Percentiles rank a stretch among this genome's conserved stretches.
These are phyloP conservation scores for Melanchra persicariae DNA, from an alignment of 2,888 invertebrate genomes.

Conservation along the genomic window DNA sequence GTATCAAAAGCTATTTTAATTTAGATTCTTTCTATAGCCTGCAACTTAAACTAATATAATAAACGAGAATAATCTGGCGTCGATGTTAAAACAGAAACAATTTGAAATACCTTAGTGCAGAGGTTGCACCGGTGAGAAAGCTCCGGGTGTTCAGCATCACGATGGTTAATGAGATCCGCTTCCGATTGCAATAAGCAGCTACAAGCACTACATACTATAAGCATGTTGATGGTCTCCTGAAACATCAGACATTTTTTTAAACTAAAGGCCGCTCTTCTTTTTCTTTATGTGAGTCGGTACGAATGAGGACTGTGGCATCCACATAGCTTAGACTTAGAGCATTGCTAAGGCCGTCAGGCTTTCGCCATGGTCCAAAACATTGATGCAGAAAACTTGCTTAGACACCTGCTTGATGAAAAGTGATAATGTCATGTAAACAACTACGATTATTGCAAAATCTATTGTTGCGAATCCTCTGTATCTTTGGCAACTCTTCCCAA, in stretches of 20 bases:
- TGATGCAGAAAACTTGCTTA: too few relatives aligned
- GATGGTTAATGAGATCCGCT: slow-evolving; percentile 80
- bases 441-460: too few relatives aligned
- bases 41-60: neutral
- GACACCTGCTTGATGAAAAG: too few relatives aligned
- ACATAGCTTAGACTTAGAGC: neutral
- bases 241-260: slow-evolving; percentile 25
- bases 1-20: neutral
- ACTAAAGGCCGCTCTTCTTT: too few relatives aligned
- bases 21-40: too few relatives aligned
- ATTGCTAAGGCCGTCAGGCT: neutral
- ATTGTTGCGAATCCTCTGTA: too few relatives aligned
- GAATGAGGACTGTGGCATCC: neutral
- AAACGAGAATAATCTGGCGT: neutral
- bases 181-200: slow-evolving; percentile 79
- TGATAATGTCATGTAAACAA: too few relatives aligned
- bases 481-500: too few relatives aligned
- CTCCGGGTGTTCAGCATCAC: slow-evolving; percentile 86
- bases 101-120: slow-evolving; percentile 84
- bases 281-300: neutral
- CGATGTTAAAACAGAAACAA: neutral
- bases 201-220: slow-evolving; percentile 81
- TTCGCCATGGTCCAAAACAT: too few relatives aligned
- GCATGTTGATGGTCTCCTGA: slow-evolving; percentile 70
- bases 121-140: slow-evolving; percentile 87